Evolutionary conservation across 2,888 invertebrate genomes (phyloP).

Genomic region (Cryptophagus acutangulus): DNA sequence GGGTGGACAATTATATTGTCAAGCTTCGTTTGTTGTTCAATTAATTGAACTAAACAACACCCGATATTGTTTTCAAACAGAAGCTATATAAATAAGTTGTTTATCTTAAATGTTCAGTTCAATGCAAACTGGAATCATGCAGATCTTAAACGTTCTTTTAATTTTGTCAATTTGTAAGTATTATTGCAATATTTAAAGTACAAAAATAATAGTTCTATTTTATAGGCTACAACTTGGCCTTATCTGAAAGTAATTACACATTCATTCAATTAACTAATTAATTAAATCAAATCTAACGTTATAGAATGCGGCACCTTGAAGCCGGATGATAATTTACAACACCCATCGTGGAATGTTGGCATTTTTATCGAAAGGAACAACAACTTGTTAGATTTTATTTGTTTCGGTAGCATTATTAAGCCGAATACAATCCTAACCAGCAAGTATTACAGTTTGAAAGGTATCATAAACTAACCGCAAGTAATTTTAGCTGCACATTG

Average conservation of each 20-base stretch:
- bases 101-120: no score
- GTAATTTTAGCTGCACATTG: constrained; percentile 1
- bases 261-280: not conserved
- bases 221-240: no score
- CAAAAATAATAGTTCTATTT: no score
- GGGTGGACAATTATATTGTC: no score
- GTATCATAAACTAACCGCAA: not conserved
- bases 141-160: no score
- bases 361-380: not conserved
- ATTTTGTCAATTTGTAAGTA: no score
- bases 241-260: not conserved
- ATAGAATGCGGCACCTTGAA: not conserved
- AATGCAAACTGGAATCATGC: no score
- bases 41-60: no score
- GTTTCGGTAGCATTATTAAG: not conserved
- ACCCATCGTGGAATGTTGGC: constrained; percentile 1
- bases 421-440: not conserved
- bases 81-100: no score
- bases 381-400: not conserved
- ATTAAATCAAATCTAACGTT: not conserved
- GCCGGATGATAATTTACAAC: not conserved
- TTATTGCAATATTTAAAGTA: no score
- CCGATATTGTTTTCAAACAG: no score
- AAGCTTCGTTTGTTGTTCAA: no score
- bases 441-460: not conserved